phyloP scores from a whole-genome alignment of 2,113 vertebrate species.

The Miniopterus natalensis region DNA sequence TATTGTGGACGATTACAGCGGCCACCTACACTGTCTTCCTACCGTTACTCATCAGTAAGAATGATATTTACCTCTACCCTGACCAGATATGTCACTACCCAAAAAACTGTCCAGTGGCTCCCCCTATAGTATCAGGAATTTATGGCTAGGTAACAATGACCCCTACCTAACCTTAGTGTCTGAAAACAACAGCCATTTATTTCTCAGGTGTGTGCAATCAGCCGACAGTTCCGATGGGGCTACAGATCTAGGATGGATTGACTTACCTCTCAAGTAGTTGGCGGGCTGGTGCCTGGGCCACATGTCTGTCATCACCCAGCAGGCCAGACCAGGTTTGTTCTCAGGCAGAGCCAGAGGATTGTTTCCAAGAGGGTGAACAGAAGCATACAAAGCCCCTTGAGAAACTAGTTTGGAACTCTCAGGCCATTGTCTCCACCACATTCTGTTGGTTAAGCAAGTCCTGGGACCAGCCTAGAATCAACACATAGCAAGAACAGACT shows the following conservation, averaged over 20 bases:
- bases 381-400: not conserved
- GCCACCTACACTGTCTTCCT: not conserved
- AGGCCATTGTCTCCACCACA: not conserved
- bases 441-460: not conserved
- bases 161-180: not conserved
- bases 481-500: not conserved
- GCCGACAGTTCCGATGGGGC: not conserved
- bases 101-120: not conserved
- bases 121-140: not conserved
- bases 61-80: not conserved
- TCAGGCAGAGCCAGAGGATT: not conserved
- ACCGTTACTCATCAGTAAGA: not conserved
- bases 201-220: not conserved
- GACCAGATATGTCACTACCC: not conserved
- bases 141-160: not conserved
- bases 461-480: not conserved
- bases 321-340: not conserved
- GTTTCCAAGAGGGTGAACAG: not conserved
- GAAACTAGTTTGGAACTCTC: not conserved
- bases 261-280: not conserved
- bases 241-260: not conserved
- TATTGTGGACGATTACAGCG: not conserved
- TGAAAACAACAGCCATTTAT: not conserved
- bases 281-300: not conserved
- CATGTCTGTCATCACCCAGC: not conserved